These are phyloP conservation scores for Dromaius novaehollandiae DNA, from an alignment of 2,113 vertebrate species.

Conservation along the genomic window DNA sequence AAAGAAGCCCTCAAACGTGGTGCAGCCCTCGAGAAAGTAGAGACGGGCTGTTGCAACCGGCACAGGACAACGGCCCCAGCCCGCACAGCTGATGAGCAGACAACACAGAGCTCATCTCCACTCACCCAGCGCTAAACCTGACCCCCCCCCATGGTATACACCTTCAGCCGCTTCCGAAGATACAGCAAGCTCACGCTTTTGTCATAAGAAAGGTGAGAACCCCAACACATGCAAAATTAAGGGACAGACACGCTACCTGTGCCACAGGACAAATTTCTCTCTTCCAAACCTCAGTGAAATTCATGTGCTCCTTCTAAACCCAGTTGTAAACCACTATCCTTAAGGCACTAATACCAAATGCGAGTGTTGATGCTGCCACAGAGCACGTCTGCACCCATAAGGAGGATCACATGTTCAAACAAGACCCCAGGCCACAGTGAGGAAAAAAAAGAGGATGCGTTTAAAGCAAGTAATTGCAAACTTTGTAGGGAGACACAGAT, in stretches of 20 bases:
- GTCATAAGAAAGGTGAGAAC: background rate
- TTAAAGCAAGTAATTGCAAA: background rate
- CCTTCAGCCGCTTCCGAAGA: background rate
- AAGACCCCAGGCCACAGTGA: background rate
- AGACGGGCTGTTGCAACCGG: background rate
- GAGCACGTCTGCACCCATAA: background rate
- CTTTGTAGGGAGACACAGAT: background rate
- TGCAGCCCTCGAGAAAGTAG: background rate
- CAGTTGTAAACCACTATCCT: background rate
- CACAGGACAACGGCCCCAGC: background rate
- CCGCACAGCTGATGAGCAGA: background rate
- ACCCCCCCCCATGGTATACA: rapidly evolving
- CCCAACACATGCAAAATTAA: background rate
- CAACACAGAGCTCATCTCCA: background rate
- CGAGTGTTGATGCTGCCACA: background rate
- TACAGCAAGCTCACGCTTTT: rapidly evolving
- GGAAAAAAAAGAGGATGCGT: background rate
- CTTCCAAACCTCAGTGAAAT: background rate
- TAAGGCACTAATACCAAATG: background rate
- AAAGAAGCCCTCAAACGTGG: background rate
- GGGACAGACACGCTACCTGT: background rate
- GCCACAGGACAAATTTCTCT: background rate
- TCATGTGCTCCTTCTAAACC: background rate
- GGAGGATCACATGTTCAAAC: background rate
- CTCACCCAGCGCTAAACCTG: background rate